Evolutionary conservation across 2,797 vertebrate species (phyloP).

Genomic region (Hirundo rustica): DNA sequence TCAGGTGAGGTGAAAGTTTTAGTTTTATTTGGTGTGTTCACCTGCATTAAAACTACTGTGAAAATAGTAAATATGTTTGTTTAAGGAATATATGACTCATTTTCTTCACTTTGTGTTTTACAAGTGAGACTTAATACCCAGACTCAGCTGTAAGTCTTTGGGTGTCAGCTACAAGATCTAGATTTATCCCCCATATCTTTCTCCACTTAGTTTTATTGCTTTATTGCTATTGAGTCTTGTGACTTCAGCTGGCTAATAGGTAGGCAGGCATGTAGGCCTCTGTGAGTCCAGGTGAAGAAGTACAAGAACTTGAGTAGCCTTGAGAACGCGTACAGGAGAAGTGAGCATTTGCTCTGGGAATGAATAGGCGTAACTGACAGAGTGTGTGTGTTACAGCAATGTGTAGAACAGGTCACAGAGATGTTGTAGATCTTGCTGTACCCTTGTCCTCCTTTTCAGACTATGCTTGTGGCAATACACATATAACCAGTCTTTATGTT

Average conservation of each 20-base stretch:
- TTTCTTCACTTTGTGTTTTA: neutral
- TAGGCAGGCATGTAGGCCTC: neutral
- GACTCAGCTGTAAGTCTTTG: neutral
- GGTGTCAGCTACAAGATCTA: neutral
- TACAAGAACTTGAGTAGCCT: neutral
- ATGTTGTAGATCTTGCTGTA: neutral
- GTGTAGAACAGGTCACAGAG: neutral
- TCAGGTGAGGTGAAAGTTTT: neutral
- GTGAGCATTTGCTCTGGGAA: neutral
- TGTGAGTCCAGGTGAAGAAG: neutral
- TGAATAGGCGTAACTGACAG: neutral
- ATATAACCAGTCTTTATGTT: neutral
- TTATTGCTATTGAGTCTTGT: neutral
- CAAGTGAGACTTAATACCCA: neutral
- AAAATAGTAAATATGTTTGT: neutral
- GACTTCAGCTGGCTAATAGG: neutral
- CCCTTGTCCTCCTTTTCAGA: neutral
- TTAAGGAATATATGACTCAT: neutral
- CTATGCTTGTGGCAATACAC: neutral
- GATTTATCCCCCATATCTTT: neutral
- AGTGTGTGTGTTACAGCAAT: rapidly evolving
- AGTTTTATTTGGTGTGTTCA: neutral
- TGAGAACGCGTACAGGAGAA: neutral
- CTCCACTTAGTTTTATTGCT: neutral
- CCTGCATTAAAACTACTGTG: neutral